Evolutionary conservation across 2,113 vertebrate genomes (phyloP), one percentile per base, ranked within the genome.

Genomic region (Tapirus terrestris): DNA sequence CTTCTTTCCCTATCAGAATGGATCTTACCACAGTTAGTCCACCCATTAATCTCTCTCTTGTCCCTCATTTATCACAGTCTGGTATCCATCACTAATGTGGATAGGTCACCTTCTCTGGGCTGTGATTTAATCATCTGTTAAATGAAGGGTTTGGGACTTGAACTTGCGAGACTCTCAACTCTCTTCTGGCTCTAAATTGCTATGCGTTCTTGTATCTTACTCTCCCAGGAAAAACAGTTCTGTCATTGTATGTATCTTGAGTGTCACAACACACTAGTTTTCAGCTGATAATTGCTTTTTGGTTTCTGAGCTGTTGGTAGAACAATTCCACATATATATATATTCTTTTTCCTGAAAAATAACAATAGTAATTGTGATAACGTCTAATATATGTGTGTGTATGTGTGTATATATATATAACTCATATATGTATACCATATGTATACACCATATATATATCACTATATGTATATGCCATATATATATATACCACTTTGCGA

Each of bases 281-380:
- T 90, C 53, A 90, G 4, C 12, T 85, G 23, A 51, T 68, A 77
- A 96, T 63, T 89, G 18, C 31, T 51, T 83, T 89, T 68, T 43
- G 63, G 11, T 70, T 92, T 79, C 43, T 86, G 27, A 86, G 13
- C 18, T 68, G 23, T 80, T 18, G 72, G 7, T 25, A 53, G 65
- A 91, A 85, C 58, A 82, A 83, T 17, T 56, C 21, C 7, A 53
- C 18, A 48, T 23, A 83, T 12, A 31, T 12, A 31, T 36, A 36
- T 53, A 51, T 93, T 53, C 20, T 1, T 72, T 95, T 96, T 89
- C 58, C 16, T 61, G 53, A 94, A 91, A 88, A 93, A 43, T 53
- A 67, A 3, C 10, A 65, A 61, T n/a, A 87, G 6, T 82, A 94
- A 67, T 67, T 85, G 6, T 68, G 63, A 43, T 53, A 43, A 45